Conservation (phyloP, 2,888 invertebrate genomes). For the Panorpa germanica region DNA sequence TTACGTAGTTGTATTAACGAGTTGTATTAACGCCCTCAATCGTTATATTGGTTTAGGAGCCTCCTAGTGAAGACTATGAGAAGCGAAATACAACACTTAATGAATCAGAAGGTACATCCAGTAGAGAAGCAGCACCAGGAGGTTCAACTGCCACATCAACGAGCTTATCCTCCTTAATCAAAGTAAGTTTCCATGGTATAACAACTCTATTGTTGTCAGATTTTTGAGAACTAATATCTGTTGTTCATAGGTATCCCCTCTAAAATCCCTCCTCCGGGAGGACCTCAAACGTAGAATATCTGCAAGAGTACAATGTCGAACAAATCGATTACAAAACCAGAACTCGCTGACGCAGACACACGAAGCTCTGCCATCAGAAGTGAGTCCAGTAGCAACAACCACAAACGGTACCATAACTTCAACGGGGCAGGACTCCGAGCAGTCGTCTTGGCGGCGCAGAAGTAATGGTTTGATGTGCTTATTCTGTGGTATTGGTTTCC, state of each 20-base stretch:
- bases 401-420: conserved; percentile 50
- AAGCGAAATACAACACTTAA: no score
- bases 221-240: conserved; percentile 6
- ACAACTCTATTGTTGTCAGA: conserved; percentile 2
- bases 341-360: conserved; percentile 10
- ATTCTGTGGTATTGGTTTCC: conserved; percentile 87
- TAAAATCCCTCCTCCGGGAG: conserved; percentile 68
- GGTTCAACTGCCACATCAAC: conserved; percentile 38
- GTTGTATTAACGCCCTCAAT: conserved; percentile 13
- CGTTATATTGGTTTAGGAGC: conserved; percentile 20
- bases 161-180: conserved; percentile 58
- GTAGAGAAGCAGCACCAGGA: no score
- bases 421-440: conserved; percentile 40
- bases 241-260: conserved; percentile 41
- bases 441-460: conserved; percentile 24
- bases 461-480: conserved; percentile 53
- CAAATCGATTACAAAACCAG: conserved; percentile 19
- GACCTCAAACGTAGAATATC: conserved; percentile 67
- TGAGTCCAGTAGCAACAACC: conserved; percentile 27
- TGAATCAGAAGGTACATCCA: no score
- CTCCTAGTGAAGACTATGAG: background rate
- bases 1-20: conserved; percentile 15
- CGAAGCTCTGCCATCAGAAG: conserved; percentile 13
- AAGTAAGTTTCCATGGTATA: conserved; percentile 25
- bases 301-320: conserved; percentile 41